Evolutionary conservation across 2,113 vertebrate genomes (phyloP).

Genomic region (Cryptotis parvus): DNA sequence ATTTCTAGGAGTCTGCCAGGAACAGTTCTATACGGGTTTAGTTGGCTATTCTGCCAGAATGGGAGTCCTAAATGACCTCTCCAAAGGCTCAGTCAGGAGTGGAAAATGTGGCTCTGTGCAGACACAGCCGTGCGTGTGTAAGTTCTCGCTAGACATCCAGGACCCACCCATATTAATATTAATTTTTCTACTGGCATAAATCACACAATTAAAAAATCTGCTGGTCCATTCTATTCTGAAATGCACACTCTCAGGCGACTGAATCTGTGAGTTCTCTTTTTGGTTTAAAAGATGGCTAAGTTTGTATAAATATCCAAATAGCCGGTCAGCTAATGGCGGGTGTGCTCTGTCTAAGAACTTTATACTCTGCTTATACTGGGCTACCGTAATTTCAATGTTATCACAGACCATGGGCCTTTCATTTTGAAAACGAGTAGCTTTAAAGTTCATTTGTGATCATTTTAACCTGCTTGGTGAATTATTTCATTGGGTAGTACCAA

Average conservation of each 20-base stretch:
- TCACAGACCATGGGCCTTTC: no score
- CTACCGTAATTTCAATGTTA: no score
- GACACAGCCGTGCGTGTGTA: no score
- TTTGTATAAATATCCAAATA: not conserved
- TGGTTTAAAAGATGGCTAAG: constrained; percentile 6
- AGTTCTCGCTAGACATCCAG: no score
- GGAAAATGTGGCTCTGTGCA: no score
- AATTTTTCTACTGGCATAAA: constrained; percentile 42
- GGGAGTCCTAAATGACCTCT: not conserved
- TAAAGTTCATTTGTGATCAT: constrained; percentile 16
- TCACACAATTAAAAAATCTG: constrained; percentile 22
- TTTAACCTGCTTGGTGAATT: constrained; percentile 24
- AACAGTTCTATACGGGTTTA: constrained; percentile 28
- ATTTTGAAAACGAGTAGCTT: not conserved
- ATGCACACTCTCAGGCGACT: not conserved
- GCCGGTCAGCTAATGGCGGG: no score
- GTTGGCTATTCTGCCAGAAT: not conserved
- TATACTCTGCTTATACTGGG: no score
- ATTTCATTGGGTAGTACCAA: constrained; percentile 7
- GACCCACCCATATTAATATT: not conserved
- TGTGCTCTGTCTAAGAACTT: no score
- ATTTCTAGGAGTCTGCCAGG: constrained; percentile 27
- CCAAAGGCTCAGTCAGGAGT: not conserved
- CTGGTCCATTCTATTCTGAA: not conserved
- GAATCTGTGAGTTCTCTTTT: constrained; percentile 42